Evolutionary conservation across 2,797 vertebrate species (phyloP).

Genomic region (Myripristis murdjan): DNA sequence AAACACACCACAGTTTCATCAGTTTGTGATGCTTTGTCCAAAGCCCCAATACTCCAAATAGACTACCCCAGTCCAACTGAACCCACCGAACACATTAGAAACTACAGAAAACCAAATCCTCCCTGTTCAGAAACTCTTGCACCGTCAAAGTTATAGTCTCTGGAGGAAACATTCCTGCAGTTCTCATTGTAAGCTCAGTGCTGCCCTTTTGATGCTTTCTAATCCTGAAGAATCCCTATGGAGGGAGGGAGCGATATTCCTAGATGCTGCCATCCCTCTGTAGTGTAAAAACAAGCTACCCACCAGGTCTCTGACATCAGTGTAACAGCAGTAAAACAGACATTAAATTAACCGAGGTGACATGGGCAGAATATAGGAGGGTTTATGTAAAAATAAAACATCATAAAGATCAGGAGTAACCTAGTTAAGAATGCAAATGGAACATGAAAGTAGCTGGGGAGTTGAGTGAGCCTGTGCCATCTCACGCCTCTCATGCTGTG

Average conservation of each 20-base stretch:
- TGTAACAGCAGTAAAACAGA: conserved; percentile 2
- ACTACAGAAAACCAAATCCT: conserved; percentile 4
- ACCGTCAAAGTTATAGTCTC: neutral
- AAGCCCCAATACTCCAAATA: conserved; percentile 1
- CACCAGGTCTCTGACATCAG: neutral
- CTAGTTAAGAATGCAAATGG: too few species aligned
- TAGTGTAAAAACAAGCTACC: neutral
- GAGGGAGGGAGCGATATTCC: conserved; percentile 14
- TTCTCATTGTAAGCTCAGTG: conserved; percentile 21
- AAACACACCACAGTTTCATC: conserved; percentile 24
- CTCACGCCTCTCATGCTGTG: too few species aligned
- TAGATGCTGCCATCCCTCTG: neutral
- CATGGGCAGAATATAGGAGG: neutral
- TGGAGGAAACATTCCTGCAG: conserved; percentile 19
- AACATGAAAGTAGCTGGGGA: too few species aligned
- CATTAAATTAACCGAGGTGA: neutral
- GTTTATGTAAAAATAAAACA: conserved; percentile 15
- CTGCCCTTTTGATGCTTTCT: conserved; percentile 19
- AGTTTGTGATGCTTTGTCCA: conserved; percentile 8
- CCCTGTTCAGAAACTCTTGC: conserved; percentile 9
- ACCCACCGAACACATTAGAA: conserved; percentile 18
- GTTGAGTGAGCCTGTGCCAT: neutral
- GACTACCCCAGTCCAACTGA: conserved; percentile 5
- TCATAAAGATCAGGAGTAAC: neutral
- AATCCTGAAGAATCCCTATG: conserved; percentile 20